phyloP scores from a whole-genome alignment of 2,888 invertebrate genomes.

The Polyploca ridens region DNA sequence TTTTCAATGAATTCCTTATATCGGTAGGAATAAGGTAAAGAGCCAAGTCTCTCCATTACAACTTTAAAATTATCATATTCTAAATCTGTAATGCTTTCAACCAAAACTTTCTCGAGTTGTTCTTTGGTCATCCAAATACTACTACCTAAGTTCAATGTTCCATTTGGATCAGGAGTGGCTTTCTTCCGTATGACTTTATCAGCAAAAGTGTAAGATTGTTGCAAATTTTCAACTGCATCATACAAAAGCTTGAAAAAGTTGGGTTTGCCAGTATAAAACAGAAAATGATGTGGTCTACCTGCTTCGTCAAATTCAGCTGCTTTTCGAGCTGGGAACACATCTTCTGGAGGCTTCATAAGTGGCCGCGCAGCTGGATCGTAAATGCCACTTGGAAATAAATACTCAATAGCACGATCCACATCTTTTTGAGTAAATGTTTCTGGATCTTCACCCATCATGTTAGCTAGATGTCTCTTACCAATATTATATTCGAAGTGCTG shows the following conservation, averaged over 20 bases:
- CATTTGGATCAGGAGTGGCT: conserved; percentile 84
- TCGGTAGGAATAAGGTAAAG: conserved; percentile 89
- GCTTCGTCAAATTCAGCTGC: conserved; percentile 95
- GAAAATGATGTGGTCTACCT: conserved; percentile 94
- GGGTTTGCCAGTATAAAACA: conserved; percentile 96
- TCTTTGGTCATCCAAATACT: conserved; percentile 87
- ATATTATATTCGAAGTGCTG: conserved; percentile 93
- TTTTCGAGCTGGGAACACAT: conserved; percentile 92
- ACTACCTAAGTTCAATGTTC: conserved; percentile 69
- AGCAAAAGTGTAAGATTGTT: conserved; percentile 87
- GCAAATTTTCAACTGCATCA: conserved; percentile 89
- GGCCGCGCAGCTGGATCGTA: conserved; percentile 94
- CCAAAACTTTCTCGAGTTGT: conserved; percentile 85
- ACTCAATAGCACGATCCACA: conserved; percentile 94
- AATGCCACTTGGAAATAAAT: conserved; percentile 98
- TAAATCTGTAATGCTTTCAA: conserved; percentile 87
- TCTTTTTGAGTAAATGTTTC: conserved; percentile 95
- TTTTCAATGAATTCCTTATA: conserved; percentile 89
- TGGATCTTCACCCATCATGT: conserved; percentile 98
- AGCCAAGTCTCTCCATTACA: conserved; percentile 88
- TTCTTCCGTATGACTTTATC: conserved; percentile 88
- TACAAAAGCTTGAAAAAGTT: conserved; percentile 93
- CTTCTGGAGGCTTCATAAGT: conserved; percentile 94
- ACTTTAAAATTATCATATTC: conserved; percentile 90
- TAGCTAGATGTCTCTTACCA: conserved; percentile 97